These are phyloP conservation scores for Leptosomus discolor DNA, from an alignment of 2,113 vertebrate species.

Conservation along the genomic window DNA sequence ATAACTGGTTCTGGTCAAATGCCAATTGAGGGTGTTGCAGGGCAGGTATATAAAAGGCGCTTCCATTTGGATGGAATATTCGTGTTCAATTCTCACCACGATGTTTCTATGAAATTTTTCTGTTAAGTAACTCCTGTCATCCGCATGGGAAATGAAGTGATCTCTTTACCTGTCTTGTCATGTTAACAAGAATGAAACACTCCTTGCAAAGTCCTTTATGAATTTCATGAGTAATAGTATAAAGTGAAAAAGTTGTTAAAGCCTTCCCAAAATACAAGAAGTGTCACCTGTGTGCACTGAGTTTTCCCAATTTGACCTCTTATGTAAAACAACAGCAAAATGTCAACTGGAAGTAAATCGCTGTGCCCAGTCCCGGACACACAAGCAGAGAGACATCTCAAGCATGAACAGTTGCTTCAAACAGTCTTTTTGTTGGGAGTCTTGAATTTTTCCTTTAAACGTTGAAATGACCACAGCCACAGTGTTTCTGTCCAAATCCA, in stretches of 20 bases:
- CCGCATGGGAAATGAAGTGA: background rate
- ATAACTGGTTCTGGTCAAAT: background rate
- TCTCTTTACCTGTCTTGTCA: background rate
- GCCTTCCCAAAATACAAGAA: background rate
- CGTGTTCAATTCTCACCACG: background rate
- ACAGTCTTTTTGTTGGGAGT: background rate
- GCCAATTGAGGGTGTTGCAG: background rate
- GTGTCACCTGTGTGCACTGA: background rate
- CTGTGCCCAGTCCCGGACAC: background rate
- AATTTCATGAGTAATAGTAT: background rate
- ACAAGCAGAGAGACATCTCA: background rate
- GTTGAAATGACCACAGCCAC: background rate
- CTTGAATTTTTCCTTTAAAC: background rate
- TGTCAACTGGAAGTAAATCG: background rate
- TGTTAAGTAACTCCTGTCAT: background rate
- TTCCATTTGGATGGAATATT: background rate
- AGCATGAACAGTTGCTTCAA: background rate
- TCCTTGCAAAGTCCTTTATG: background rate
- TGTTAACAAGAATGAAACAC: background rate
- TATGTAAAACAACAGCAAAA: background rate
- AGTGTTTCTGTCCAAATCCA: background rate
- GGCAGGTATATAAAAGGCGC: background rate
- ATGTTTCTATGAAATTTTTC: background rate
- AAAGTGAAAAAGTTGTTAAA: background rate
- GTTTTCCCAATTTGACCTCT: background rate